Evolutionary conservation across 2,888 invertebrate species (phyloP), one percentile per base, ranked within the genome.

Genomic region (Rhynchonema sp.): DNA sequence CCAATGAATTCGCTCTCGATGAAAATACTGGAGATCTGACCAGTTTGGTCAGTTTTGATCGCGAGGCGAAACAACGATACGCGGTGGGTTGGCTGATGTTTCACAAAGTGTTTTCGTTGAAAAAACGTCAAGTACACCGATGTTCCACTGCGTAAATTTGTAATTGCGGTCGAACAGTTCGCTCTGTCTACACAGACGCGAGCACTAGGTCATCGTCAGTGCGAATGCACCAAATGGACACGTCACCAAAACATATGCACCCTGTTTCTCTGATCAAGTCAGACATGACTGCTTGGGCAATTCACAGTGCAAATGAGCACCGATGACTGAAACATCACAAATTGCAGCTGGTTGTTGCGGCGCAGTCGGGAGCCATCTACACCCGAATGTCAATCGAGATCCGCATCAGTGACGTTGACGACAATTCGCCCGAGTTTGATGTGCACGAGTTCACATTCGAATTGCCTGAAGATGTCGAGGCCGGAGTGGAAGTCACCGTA

Each of bases 391-490:
- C 9, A n/a, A 17, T 57, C 3, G 57, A 57, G 23, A 29, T 57
- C 30, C 46, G 23, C 20, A 30, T 57, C 30, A 81, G 81, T 62
- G 88, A 91, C 74, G 82, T 88, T 9, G 94, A 94, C 75, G 92
- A 94, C 74, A 91, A 94, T 74, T 78, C 87, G 55, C 92, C 92
- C 1, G 86, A 87, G 73, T 90, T 88, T 69, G 30, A 6, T 6
- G 29, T 6, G 6, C 26, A 27, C 2, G 27, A 25, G 27, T 26
- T 25, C 25, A 55, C 6, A 3, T 55, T n/a, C 25, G 28, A 25
- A 22, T n/a, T 55, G 25, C 28, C 22, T 25, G 55, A 55, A 55
- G 55, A 55, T 26, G 22, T 22, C 26, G 22, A 20, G 27, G 55
- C 3, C 27, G 57, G 30, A 57, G 30, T 30, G 22, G 57, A 20